A percentile compares a stretch with the other conserved stretches of the same genome.
phyloP scores from a whole-genome alignment of 2,888 invertebrate species.

The Catocala sponsa region DNA sequence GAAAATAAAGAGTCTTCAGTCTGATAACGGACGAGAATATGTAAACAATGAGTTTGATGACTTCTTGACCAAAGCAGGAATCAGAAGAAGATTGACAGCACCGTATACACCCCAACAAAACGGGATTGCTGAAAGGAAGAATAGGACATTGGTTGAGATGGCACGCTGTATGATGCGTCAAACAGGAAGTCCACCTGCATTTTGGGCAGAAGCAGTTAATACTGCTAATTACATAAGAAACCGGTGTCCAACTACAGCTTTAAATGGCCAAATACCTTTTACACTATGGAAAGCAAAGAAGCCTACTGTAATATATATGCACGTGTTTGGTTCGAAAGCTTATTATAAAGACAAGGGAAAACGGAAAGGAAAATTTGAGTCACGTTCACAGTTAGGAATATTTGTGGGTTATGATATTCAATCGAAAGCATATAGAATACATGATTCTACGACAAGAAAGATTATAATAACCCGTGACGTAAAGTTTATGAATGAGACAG shows the following conservation, averaged over 20 bases:
- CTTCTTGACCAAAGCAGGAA: constrained; percentile 15
- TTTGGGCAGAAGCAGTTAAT: constrained; percentile 23
- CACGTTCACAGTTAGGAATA: constrained; percentile 16
- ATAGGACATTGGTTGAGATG: constrained; percentile 13
- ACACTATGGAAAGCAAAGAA: constrained; percentile 18
- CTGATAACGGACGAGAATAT: constrained; percentile 11
- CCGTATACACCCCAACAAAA: constrained; percentile 12
- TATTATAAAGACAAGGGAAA: constrained; percentile 28
- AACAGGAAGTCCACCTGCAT: constrained; percentile 19
- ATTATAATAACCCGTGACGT: constrained; percentile 17
- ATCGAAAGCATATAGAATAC: constrained; percentile 27
- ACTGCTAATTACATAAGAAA: constrained; percentile 1
- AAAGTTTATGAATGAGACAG: constrained; percentile 17
- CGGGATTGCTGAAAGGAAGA: constrained; percentile 11
- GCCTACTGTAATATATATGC: constrained; percentile 33
- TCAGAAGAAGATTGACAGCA: constrained; percentile 8
- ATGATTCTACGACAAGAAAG: constrained; percentile 19
- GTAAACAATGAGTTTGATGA: constrained; percentile 10
- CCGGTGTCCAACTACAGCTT: neutral
- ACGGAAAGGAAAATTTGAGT: constrained; percentile 25
- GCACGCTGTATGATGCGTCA: constrained; percentile 32
- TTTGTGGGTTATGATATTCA: constrained; percentile 25
- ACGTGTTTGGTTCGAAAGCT: constrained; percentile 28
- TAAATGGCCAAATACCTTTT: neutral
- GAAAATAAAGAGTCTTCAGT: constrained; percentile 4